phyloP scores from a whole-genome alignment of 1,140 invertebrate species.

The Campoletis sonorensis region DNA sequence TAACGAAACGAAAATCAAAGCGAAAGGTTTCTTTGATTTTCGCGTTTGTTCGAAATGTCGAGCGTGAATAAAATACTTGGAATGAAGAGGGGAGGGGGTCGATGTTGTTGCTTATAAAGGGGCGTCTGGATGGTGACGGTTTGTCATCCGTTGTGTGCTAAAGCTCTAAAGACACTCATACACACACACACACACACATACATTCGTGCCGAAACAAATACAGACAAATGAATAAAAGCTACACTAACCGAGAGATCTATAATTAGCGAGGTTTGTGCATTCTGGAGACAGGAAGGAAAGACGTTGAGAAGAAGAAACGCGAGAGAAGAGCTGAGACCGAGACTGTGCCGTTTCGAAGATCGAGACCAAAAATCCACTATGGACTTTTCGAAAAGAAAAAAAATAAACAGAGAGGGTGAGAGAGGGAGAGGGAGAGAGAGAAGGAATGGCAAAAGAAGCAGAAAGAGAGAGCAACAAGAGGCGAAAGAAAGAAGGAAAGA shows the following conservation, averaged over 20 bases:
- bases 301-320: neutral
- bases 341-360: neutral
- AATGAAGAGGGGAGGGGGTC: neutral
- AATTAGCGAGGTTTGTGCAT: slow-evolving; percentile 31
- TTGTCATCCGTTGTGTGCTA: neutral
- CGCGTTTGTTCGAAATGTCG: too few relatives aligned
- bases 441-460: too few relatives aligned
- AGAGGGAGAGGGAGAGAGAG: too few relatives aligned
- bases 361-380: neutral
- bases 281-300: slow-evolving; percentile 33
- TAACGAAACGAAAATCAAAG: too few relatives aligned
- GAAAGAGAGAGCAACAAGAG: neutral
- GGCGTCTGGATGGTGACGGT: neutral
- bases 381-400: neutral
- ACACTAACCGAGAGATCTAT: slow-evolving; percentile 5
- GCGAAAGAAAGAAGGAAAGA: neutral
- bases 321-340: neutral
- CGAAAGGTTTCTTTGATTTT: too few relatives aligned
- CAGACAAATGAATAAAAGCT: slow-evolving; percentile 5
- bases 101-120: neutral
- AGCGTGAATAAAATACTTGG: neutral
- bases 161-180: neutral
- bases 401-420: too few relatives aligned
- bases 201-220: neutral
- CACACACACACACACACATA: neutral